phyloP scores from a whole-genome alignment of 2,113 vertebrate genomes.

The Zosterops japonicus region DNA sequence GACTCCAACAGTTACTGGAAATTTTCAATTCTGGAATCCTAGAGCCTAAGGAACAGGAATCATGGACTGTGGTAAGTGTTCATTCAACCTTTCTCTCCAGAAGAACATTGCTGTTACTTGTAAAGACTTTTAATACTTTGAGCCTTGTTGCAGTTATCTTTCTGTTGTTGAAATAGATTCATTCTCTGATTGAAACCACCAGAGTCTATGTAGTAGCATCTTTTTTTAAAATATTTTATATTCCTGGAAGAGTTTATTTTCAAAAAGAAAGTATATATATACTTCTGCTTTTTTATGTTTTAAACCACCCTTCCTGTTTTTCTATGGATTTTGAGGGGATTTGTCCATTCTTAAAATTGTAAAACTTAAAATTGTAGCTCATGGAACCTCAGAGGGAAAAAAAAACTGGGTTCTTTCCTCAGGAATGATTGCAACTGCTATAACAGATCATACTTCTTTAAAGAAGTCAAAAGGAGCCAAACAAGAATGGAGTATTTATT shows the following conservation, averaged over 20 bases:
- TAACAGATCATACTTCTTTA: not conserved
- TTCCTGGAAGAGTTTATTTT: not conserved
- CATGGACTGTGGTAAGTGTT: slow-evolving; percentile 95
- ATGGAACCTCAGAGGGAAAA: not conserved
- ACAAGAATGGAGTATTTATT: not conserved
- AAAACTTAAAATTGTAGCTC: not conserved
- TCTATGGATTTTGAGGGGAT: accelerated
- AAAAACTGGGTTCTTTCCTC: not conserved
- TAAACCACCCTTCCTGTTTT: not conserved
- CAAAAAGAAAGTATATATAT: not conserved
- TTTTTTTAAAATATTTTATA: not conserved
- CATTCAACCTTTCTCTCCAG: not conserved
- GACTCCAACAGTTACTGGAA: slow-evolving; percentile 93
- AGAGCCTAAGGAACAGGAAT: slow-evolving; percentile 95
- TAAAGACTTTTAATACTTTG: not conserved
- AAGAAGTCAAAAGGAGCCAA: not conserved
- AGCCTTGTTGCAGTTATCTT: not conserved
- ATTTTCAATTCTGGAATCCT: slow-evolving; percentile 97
- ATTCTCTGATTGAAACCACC: not conserved
- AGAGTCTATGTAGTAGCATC: not conserved
- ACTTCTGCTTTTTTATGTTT: not conserved
- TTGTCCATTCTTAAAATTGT: not conserved
- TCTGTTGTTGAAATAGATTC: not conserved
- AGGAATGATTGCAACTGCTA: not conserved
- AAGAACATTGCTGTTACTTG: not conserved